phyloP scores from a whole-genome alignment of 1,140 invertebrate species.

The Lamellibrachia luymesi region DNA sequence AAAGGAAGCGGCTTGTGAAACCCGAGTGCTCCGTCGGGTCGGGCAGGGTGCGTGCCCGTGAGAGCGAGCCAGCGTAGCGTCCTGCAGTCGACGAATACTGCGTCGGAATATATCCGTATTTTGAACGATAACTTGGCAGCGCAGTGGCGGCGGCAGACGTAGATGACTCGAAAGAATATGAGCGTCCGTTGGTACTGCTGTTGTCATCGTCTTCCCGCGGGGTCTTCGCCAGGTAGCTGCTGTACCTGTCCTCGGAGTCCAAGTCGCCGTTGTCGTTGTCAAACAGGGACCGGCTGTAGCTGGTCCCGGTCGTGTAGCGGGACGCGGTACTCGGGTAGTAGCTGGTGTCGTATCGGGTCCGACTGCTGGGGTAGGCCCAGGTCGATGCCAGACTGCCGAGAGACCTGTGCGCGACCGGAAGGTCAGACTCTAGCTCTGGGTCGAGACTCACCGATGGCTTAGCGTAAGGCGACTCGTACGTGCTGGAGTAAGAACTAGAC shows the following conservation, averaged over 20 bases:
- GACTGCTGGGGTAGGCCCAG: background rate
- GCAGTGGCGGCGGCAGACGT: background rate
- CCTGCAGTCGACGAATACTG: background rate
- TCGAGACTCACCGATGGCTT: background rate
- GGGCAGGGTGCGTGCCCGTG: background rate
- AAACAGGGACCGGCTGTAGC: background rate
- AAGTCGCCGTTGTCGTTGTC: background rate
- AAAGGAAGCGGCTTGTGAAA: constrained; percentile 9
- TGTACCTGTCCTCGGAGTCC: background rate
- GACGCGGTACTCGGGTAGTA: background rate
- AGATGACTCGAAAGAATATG: background rate
- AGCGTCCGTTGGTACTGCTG: background rate
- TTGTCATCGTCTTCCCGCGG: background rate
- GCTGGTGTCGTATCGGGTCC: background rate
- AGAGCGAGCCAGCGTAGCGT: background rate
- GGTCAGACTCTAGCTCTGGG: constrained; percentile 9
- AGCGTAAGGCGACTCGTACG: background rate
- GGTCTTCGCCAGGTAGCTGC: background rate
- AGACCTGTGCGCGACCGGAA: background rate
- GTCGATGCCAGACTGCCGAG: background rate
- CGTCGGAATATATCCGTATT: background rate
- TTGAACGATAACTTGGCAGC: background rate
- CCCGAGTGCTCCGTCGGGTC: background rate
- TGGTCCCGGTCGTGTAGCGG: background rate
- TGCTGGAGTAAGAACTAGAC: background rate